Conservation (phyloP, 1,140 invertebrate species). For the Macrostomum lignano region DNA sequence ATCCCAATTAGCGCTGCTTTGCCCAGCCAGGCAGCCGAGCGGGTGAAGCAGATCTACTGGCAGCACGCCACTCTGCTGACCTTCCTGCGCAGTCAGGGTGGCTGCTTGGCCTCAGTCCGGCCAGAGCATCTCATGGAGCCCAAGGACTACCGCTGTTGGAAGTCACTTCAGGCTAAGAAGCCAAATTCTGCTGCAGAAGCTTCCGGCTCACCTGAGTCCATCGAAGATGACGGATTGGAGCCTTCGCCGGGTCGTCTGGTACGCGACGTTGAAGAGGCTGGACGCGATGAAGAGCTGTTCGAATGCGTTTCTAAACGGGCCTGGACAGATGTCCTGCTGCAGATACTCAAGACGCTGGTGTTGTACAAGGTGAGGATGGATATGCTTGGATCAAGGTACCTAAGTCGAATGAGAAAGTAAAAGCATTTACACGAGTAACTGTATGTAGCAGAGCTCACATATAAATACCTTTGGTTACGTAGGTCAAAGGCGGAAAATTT, state of each 20-base stretch:
- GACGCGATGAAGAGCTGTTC: constrained; percentile 19
- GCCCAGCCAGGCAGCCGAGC: constrained; percentile 17
- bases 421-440: no score
- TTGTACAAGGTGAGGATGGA: no score
- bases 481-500: no score
- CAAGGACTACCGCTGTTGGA: constrained; percentile 20
- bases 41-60: constrained; percentile 24
- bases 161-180: constrained; percentile 12
- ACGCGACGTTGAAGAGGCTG: constrained; percentile 8
- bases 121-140: constrained; percentile 25
- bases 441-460: no score
- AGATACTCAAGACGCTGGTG: constrained; percentile 26
- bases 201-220: background rate
- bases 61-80: constrained; percentile 23
- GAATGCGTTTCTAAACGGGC: constrained; percentile 22
- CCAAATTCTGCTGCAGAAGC: constrained; percentile 2
- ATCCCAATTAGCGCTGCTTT: constrained; percentile 18
- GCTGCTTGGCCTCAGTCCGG: constrained; percentile 18
- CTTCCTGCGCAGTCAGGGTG: constrained; percentile 26
- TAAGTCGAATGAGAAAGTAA: no score
- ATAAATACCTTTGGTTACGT: no score
- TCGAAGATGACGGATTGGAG: no score
- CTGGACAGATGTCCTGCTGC: constrained; percentile 24
- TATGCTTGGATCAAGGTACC: no score
- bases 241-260: constrained; percentile 6